Evolutionary conservation across 53 echinoderm and acorn worm genomes (phyloP), one percentile per base, ranked within the genome.

Genomic region (Crossaster papposus): DNA sequence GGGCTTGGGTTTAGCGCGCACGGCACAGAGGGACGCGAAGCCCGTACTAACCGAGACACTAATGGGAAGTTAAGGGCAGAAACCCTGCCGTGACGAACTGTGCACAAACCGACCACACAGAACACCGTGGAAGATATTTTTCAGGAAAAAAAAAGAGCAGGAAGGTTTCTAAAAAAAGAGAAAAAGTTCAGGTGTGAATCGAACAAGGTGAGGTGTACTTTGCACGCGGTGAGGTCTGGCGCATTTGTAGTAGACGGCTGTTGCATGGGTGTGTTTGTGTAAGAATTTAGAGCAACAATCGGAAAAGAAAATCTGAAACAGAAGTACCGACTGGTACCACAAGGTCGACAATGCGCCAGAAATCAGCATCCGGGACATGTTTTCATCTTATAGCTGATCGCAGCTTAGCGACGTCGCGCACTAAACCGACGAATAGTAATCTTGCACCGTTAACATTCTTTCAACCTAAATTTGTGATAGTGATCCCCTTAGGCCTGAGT

Each of bases 21-120:
- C 68, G 68, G 68, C 68, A 36, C 72, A 51, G 74, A 53, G 84
- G 84, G 52, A 72, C 72, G 84, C 52, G n/a, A 51, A 23, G 22
- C 26, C 72, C 34, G 70, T 33, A 28, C 72, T 84, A 24, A 84
- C 50, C 12, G 72, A 38, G 15, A 50, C 73, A 72, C 51, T 84
- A 84, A 84, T 84, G 84, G 84, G 83, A 30, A 44, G 51, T 38
- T 84, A 71, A 84, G 29, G 84, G 28, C 51, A 30, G 84, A 36
- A 31, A 31, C 51, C 84, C 84, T 50, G 70, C 70, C 35, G 82
- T 65, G 82, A 38, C 37, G 0, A 37, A 68, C 36, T 44, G 65
- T n/a, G 84, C 36, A 36, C 24, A 14, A 50, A 29, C 84, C 84
- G 84, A 84, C 84, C 84, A 84, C 84, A 84, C 84, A 84, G 73